Base-by-base conservation (phyloP, 2,888 invertebrate species). In the Tholera decimalis region DNA sequence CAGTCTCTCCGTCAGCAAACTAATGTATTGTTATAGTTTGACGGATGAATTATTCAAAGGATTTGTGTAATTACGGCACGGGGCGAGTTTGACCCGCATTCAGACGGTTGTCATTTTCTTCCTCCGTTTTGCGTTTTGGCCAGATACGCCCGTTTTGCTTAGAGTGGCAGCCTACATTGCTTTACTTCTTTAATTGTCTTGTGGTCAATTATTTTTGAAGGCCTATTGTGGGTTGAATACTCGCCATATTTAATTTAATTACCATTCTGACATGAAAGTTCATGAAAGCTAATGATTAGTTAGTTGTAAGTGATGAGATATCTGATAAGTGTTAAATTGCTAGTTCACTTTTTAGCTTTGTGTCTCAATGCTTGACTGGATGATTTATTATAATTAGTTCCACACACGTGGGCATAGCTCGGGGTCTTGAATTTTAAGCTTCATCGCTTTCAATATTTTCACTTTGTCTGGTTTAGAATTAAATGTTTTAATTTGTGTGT, bases 381-480 rank as follows among this genome's bases (percentile, higher is more conserved):
- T 60, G 53, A 61, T 76, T 75, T 73, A 73, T 77, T 59, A 24
- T 49, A 51, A 66, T 66, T 69, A 54, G 58, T 60, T 68, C 50
- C 28, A 30, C 44, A 61, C 43, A 61, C 47, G 74, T 79, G 57
- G 65, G 47, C 9, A n/a, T 44, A 30, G 35, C 51, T 73, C 9
- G 39, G 11, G 56, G 55, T 46, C 33, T 72, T 55, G 35, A 51
- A 57, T 59, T 30, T 53, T 33, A 30, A 57, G 47, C 28, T n/a
- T 24, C 22, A 33, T 30, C 24, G 43, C 30, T 33, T 62, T 44
- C 37, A 61, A 46, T 71, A 18, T 26, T 70, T 41, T 28, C 26
- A 28, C 37, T 71, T 67, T 50, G 37, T 61, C 55, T 68, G 28
- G 3, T 58, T 50, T 55, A 30, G 18, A 26, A 43, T 28, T 54